Evolutionary conservation across 2,797 vertebrate genomes (phyloP).

Genomic region (Emys orbicularis): DNA sequence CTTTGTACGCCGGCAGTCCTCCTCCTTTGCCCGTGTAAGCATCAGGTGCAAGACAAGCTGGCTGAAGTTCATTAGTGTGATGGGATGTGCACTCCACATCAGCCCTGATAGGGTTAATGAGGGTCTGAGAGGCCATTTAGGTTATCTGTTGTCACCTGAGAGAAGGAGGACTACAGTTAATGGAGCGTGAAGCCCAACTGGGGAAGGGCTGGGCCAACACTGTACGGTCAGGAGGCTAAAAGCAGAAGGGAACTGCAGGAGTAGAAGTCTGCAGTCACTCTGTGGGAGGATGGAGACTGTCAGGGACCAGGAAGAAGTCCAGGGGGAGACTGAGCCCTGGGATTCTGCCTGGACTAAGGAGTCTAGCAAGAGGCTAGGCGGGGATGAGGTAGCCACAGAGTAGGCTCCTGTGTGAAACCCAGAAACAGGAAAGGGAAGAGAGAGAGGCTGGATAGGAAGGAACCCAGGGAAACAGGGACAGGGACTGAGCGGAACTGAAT

Average conservation of each 20-base stretch:
- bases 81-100: background rate
- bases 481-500: background rate
- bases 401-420: background rate
- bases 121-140: background rate
- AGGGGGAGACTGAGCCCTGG: background rate
- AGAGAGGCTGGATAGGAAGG: background rate
- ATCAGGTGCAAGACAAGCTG: background rate
- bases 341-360: background rate
- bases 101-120: background rate
- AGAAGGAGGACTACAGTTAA: background rate
- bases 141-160: background rate
- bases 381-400: background rate
- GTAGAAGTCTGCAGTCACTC: background rate
- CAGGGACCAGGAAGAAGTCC: background rate
- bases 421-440: background rate
- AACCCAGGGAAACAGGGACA: background rate
- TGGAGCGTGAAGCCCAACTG: background rate
- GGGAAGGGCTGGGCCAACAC: background rate
- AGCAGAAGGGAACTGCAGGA: background rate
- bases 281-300: background rate
- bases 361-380: background rate
- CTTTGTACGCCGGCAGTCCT: background rate
- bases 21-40: rapidly evolving
- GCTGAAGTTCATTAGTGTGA: background rate
- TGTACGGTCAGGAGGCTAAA: background rate